phyloP scores from a whole-genome alignment of 2,888 invertebrate species.

The Halocaridina rubra region DNA sequence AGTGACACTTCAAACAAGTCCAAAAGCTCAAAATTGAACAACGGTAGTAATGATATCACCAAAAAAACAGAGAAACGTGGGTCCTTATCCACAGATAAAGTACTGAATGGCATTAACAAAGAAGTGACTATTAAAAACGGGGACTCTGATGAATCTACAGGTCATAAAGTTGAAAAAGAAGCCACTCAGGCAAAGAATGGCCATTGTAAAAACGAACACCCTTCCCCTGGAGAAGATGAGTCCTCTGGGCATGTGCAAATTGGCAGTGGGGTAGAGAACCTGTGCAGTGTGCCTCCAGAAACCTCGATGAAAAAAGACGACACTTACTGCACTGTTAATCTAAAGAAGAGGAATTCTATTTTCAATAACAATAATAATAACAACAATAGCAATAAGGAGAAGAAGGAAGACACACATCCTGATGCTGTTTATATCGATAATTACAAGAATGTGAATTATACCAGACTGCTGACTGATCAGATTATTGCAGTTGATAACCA shows the following conservation, averaged over 20 bases:
- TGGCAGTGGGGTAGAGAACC: slow-evolving; percentile 1
- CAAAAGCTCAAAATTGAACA: not conserved
- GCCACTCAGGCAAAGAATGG: not conserved
- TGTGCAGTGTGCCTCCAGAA: not conserved
- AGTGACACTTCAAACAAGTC: not conserved
- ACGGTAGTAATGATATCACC: not conserved
- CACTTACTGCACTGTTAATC: slow-evolving; percentile 26
- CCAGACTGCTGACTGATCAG: slow-evolving; percentile 54
- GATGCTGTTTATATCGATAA: slow-evolving; percentile 12
- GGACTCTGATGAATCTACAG: not conserved
- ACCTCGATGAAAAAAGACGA: slow-evolving; percentile 50
- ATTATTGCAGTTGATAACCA: slow-evolving; percentile 55
- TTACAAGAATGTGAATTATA: slow-evolving; percentile 32
- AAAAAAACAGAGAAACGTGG: not conserved
- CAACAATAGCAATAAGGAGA: not conserved
- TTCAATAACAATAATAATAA: not conserved
- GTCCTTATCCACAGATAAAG: not conserved
- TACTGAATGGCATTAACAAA: slow-evolving; percentile 1
- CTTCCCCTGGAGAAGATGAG: not conserved
- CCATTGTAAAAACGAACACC: not conserved
- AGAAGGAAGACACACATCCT: not conserved
- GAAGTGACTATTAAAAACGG: not conserved
- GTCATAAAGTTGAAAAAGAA: not conserved
- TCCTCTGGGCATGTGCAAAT: not conserved
- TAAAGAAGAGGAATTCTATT: slow-evolving; percentile 22